These are phyloP conservation scores for Phoxinus dragarum DNA, from an alignment of 2,797 vertebrate genomes.

Conservation along the genomic window DNA sequence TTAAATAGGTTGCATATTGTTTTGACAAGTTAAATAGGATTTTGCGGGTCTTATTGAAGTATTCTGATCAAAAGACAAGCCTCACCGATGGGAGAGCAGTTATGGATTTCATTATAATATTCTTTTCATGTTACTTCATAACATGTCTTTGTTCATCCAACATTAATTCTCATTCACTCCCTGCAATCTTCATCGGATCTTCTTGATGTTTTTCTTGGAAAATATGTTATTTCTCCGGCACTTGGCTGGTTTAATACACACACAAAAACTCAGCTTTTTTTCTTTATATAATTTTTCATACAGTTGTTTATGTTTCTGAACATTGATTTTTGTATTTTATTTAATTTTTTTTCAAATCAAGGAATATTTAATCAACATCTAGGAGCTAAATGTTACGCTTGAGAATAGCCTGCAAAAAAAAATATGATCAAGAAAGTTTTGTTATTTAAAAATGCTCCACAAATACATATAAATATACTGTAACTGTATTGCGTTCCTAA, in stretches of 20 bases:
- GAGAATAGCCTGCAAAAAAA: not conserved
- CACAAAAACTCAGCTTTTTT: not conserved
- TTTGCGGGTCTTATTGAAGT: conserved; percentile 23
- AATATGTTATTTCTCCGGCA: not conserved
- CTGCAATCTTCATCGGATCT: not conserved
- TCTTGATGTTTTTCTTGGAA: conserved; percentile 1
- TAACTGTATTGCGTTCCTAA: not conserved
- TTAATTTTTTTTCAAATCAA: not conserved
- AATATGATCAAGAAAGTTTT: not conserved
- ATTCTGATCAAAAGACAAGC: conserved; percentile 44
- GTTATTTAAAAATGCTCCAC: not conserved
- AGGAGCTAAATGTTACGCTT: not conserved
- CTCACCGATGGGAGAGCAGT: conserved; percentile 11
- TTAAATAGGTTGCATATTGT: conserved; percentile 14
- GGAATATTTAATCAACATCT: not conserved
- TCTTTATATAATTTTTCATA: not conserved
- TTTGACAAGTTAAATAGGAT: conserved; percentile 31
- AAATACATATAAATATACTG: not conserved
- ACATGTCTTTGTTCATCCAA: conserved; percentile 55
- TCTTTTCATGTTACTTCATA: conserved; percentile 46
- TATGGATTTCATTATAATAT: conserved; percentile 46
- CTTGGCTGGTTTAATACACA: conserved; percentile 15
- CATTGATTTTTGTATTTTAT: not conserved
- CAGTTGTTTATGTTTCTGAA: not conserved
- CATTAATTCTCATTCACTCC: conserved; percentile 41